These are phyloP conservation scores for Ischnus inquisitorius DNA, from an alignment of 2,888 invertebrate genomes.

Conservation along the genomic window DNA sequence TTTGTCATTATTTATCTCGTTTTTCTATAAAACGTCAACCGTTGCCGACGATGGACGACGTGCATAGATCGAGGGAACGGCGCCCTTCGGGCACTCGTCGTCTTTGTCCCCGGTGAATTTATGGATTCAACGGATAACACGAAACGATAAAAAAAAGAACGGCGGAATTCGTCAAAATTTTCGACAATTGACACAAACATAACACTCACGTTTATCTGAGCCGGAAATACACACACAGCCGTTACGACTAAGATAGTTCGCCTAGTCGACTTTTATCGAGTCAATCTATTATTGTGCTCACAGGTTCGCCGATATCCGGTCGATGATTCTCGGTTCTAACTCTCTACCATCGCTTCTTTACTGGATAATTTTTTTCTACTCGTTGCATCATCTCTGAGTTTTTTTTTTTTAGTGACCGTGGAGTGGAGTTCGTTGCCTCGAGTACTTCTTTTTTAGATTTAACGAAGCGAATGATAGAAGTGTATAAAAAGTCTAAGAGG, in stretches of 20 bases:
- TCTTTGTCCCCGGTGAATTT: constrained; percentile 25
- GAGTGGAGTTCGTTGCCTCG: constrained; percentile 22
- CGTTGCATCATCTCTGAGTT: neutral
- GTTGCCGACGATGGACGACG: constrained; percentile 42
- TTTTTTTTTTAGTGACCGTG: constrained; percentile 6
- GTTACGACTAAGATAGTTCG: constrained; percentile 47
- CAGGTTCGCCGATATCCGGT: constrained; percentile 41
- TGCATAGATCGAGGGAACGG: constrained; percentile 37
- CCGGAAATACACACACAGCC: constrained; percentile 51
- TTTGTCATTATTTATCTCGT: neutral
- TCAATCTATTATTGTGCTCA: constrained; percentile 62
- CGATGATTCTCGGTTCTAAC: constrained; percentile 4
- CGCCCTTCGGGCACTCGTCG: constrained; percentile 6
- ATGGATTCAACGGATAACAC: constrained; percentile 14
- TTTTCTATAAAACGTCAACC: constrained; percentile 43
- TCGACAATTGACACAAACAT: constrained; percentile 13
- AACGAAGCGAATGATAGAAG: constrained; percentile 45
- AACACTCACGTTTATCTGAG: constrained; percentile 25
- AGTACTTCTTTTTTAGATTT: constrained; percentile 16
- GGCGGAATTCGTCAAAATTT: neutral
- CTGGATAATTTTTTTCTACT: neutral
- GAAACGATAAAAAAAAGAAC: neutral
- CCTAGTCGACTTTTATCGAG: constrained; percentile 35
- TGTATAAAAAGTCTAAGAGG: constrained; percentile 54
- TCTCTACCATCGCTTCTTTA: neutral